These are phyloP conservation scores for Hippolais icterina DNA, from an alignment of 2,113 vertebrate species.

Conservation along the genomic window DNA sequence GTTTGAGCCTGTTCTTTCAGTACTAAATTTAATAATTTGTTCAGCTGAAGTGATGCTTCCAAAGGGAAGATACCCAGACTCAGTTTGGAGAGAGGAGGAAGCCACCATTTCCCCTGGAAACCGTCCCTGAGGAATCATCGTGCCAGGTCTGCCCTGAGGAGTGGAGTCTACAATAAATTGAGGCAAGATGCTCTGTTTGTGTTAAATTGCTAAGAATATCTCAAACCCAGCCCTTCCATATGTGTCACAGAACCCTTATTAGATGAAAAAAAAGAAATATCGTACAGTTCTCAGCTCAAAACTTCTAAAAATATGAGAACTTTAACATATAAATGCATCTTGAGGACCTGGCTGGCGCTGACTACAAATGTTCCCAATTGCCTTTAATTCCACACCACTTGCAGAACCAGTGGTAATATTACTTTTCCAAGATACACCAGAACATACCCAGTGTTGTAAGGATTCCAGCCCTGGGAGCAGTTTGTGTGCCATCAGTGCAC, in stretches of 20 bases:
- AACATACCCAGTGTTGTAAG: background rate
- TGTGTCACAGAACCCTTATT: background rate
- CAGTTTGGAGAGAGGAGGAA: rapidly evolving
- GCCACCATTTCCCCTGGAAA: background rate
- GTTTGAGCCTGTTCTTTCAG: background rate
- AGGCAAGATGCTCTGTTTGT: background rate
- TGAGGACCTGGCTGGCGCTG: background rate
- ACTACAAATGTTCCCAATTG: background rate
- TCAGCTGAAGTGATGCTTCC: background rate
- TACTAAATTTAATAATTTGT: background rate
- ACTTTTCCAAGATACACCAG: background rate
- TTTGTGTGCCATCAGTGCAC: background rate
- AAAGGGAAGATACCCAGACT: background rate
- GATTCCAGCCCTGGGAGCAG: background rate
- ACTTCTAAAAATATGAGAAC: background rate
- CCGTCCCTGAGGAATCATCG: background rate
- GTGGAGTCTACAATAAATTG: rapidly evolving
- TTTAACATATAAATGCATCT: background rate
- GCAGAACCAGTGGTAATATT: background rate
- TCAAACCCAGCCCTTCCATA: background rate
- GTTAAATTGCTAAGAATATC: background rate
- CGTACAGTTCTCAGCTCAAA: background rate
- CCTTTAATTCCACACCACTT: background rate
- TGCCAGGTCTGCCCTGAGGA: background rate
- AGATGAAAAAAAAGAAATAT: background rate